Conservation (phyloP, 2,113 vertebrate species). For the Nycticebus coucang region DNA sequence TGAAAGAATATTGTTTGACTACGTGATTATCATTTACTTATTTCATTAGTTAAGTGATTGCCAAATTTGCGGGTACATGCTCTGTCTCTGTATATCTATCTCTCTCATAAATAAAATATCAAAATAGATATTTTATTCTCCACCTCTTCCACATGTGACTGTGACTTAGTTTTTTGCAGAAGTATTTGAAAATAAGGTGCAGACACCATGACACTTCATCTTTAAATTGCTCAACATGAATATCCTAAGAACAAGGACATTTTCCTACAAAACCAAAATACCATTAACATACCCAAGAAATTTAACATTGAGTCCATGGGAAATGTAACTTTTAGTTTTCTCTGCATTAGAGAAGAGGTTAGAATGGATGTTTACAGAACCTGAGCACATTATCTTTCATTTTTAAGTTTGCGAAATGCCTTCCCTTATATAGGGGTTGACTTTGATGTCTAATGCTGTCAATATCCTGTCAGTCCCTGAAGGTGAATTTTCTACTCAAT, state of each 20-base stretch:
- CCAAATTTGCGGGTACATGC: background rate
- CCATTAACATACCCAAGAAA: slow-evolving; percentile 42
- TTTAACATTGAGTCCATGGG: slow-evolving; percentile 34
- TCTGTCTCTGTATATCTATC: background rate
- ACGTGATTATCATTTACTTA: background rate
- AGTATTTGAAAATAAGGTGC: slow-evolving; percentile 56
- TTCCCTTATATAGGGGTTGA: slow-evolving; percentile 51
- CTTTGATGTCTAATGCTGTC: slow-evolving; percentile 70
- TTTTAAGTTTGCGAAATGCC: slow-evolving; percentile 66
- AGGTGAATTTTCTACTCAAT: slow-evolving; percentile 70
- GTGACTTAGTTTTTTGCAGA: slow-evolving; percentile 30
- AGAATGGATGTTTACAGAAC: slow-evolving; percentile 63
- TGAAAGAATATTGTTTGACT: background rate
- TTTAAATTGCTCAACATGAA: slow-evolving; percentile 59
- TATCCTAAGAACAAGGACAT: slow-evolving; percentile 47
- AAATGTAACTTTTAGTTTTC: slow-evolving; percentile 58
- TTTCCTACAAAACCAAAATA: slow-evolving; percentile 47
- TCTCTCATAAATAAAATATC: too few species aligned
- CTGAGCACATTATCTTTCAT: slow-evolving; percentile 55
- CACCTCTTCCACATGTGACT: background rate
- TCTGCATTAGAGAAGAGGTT: slow-evolving; percentile 31
- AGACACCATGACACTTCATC: slow-evolving; percentile 28
- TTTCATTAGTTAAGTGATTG: background rate
- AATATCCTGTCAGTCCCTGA: slow-evolving; percentile 54
- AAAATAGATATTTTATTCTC: slow-evolving; percentile 17